A percentile compares a stretch with the other conserved stretches of the same genome.
Conservation (phyloP, 2,797 vertebrate genomes). For the Crax fasciolata region DNA sequence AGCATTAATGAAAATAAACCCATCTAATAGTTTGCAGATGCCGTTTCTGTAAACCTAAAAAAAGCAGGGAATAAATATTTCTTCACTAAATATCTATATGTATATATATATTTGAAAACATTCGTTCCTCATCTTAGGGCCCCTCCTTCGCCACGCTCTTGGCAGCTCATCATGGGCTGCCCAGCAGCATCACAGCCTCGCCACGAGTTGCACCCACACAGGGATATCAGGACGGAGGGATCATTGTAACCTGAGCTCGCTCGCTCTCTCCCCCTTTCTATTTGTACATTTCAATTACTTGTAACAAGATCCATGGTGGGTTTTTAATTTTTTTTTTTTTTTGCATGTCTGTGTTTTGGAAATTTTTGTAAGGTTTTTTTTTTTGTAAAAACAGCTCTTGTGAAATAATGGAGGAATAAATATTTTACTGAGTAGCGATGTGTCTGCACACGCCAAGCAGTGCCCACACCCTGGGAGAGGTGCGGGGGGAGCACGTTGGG, state of each 20-base stretch:
- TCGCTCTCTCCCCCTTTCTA: neutral
- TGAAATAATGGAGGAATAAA: conserved; percentile 71
- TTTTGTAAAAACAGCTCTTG: conserved; percentile 72
- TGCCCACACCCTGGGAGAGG: fast-evolving
- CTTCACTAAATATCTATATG: conserved; percentile 70
- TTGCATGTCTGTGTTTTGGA: conserved; percentile 57
- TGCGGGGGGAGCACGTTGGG: fast-evolving
- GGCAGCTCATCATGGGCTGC: conserved; percentile 33
- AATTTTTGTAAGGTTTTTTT: conserved; percentile 67
- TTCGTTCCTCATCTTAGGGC: conserved; percentile 14
- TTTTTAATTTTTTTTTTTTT: neutral
- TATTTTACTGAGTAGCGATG: conserved; percentile 60
- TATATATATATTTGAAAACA: conserved; percentile 70
- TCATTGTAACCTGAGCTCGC: conserved; percentile 39
- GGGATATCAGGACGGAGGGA: neutral
- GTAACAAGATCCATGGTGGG: conserved; percentile 20
- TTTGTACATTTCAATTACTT: conserved; percentile 60
- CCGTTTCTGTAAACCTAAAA: conserved; percentile 64
- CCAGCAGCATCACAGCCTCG: conserved; percentile 14
- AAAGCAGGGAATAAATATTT: conserved; percentile 62
- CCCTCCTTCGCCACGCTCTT: conserved; percentile 44
- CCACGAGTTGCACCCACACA: neutral
- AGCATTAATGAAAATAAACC: conserved; percentile 79
- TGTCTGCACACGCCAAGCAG: neutral
- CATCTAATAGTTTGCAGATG: conserved; percentile 81